phyloP scores from a whole-genome alignment of 2,888 invertebrate species.

The Drosophila macrothrix region DNA sequence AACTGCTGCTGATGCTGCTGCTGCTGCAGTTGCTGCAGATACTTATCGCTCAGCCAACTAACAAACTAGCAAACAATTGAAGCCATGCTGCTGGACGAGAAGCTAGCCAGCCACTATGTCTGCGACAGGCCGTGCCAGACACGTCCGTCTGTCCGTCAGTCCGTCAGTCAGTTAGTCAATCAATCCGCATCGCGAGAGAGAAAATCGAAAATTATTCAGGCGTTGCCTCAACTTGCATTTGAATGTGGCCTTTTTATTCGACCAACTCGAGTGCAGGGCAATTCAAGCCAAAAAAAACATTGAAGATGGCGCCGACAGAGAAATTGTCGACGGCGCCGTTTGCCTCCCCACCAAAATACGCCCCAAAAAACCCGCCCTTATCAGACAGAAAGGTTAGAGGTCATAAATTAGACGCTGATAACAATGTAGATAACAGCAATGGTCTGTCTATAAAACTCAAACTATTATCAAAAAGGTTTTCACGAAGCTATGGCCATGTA shows the following conservation, averaged over 20 bases:
- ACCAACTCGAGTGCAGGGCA: slow-evolving; percentile 18
- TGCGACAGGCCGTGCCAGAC: not conserved
- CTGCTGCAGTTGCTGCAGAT: slow-evolving; percentile 33
- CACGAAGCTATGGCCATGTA: not conserved
- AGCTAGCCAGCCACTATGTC: slow-evolving; percentile 31
- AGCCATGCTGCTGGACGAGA: slow-evolving; percentile 40
- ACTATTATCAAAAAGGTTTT: not conserved
- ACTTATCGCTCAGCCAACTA: slow-evolving; percentile 63
- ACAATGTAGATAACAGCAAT: slow-evolving; percentile 3
- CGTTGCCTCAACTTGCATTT: slow-evolving; percentile 58
- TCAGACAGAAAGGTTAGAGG: slow-evolving; percentile 39
- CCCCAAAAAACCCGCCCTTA: not conserved
- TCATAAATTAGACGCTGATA: slow-evolving; percentile 43
- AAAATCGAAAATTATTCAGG: slow-evolving; percentile 53
- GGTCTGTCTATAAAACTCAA: slow-evolving; percentile 4
- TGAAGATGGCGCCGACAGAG: slow-evolving; percentile 46
- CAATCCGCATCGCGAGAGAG: slow-evolving; percentile 43
- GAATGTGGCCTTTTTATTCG: slow-evolving; percentile 33
- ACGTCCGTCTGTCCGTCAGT: slow-evolving; percentile 1
- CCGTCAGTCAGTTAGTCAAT: slow-evolving; percentile 33
- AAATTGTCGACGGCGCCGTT: slow-evolving; percentile 48
- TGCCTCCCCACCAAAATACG: not conserved
- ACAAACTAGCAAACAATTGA: slow-evolving; percentile 75
- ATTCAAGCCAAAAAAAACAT: slow-evolving; percentile 3
- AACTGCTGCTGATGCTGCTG: not conserved